Conservation (phyloP, 2,797 vertebrate genomes). For the Erithacus rubecula region DNA sequence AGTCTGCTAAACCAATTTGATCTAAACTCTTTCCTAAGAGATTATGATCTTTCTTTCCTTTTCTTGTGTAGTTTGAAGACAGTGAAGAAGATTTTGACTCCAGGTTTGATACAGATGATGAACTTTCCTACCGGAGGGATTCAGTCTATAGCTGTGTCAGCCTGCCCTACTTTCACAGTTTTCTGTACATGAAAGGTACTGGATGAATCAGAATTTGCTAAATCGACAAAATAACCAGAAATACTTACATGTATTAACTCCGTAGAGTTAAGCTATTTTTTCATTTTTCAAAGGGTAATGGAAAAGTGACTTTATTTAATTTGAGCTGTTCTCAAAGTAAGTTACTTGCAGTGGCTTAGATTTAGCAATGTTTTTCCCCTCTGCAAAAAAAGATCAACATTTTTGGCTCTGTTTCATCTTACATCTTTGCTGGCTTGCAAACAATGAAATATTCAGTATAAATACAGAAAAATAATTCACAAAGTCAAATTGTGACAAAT, state of each 20-base stretch:
- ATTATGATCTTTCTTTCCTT: neutral
- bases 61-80: slow-evolving; percentile 87
- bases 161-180: slow-evolving; percentile 96
- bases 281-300: neutral
- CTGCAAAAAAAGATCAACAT: neutral
- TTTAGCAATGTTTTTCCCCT: neutral
- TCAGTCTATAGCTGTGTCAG: slow-evolving; percentile 97
- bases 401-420: neutral
- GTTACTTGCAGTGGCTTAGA: neutral
- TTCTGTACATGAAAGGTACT: slow-evolving; percentile 94
- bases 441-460: neutral
- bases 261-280: neutral
- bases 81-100: slow-evolving; percentile 96
- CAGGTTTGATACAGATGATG: slow-evolving; percentile 91
- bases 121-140: slow-evolving; percentile 90
- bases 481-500: neutral
- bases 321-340: neutral
- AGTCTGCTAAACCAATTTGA: neutral
- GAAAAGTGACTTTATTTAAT: neutral
- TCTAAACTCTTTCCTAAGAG: neutral
- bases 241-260: neutral
- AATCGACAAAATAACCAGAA: neutral
- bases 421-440: neutral
- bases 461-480: neutral
- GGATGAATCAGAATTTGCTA: neutral